Evolutionary conservation across 2,113 vertebrate species (phyloP).

Genomic region (Lipophrys pholis): DNA sequence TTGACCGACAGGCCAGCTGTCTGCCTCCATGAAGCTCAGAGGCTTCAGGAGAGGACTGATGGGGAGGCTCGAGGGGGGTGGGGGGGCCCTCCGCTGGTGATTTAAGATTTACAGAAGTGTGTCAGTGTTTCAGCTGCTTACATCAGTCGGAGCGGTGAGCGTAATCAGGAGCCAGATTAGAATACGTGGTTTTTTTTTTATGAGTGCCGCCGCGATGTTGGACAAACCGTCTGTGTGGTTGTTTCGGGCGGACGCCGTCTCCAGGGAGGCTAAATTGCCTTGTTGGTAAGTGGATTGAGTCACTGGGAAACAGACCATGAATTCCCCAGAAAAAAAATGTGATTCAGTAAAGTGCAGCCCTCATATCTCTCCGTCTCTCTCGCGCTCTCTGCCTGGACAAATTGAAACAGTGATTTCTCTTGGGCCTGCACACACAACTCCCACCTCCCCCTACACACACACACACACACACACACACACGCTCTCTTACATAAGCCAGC

Average conservation of each 20-base stretch:
- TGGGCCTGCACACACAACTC: constrained; percentile 23
- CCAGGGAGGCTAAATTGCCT: constrained; percentile 57
- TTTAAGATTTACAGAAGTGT: constrained; percentile 33
- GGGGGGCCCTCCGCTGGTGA: constrained; percentile 1
- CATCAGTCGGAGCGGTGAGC: constrained; percentile 21
- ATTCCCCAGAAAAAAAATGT: constrained; percentile 65
- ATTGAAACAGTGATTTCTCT: constrained; percentile 73
- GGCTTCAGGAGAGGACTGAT: background rate
- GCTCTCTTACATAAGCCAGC: constrained; percentile 70
- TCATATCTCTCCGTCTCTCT: constrained; percentile 23
- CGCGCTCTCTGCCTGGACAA: constrained; percentile 51
- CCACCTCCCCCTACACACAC: constrained; percentile 4
- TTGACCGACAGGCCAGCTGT: constrained; percentile 42
- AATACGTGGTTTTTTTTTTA: constrained; percentile 42
- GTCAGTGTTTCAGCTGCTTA: constrained; percentile 30
- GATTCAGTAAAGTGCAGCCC: constrained; percentile 69
- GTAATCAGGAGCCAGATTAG: constrained; percentile 32
- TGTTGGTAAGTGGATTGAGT: constrained; percentile 71
- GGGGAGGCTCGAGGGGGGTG: background rate
- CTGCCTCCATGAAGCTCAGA: constrained; percentile 24
- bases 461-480: constrained; percentile 34
- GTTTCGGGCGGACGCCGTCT: constrained; percentile 25
- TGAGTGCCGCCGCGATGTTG: constrained; percentile 24
- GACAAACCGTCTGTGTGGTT: constrained; percentile 33
- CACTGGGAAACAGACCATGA: constrained; percentile 69